These are phyloP conservation scores for Haemorhous mexicanus DNA, from an alignment of 2,113 vertebrate genomes.

Conservation along the genomic window DNA sequence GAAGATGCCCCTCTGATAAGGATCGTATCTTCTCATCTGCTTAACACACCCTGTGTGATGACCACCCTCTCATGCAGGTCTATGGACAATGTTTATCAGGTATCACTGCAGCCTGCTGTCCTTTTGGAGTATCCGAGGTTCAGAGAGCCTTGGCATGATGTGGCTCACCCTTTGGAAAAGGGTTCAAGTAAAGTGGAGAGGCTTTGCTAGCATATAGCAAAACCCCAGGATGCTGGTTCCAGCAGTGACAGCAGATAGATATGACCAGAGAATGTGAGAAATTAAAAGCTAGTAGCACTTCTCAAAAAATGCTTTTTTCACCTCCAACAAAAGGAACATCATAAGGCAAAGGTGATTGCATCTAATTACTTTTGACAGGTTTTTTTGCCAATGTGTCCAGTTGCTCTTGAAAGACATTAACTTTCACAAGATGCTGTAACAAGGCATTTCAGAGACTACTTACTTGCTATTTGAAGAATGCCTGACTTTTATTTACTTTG, in stretches of 20 bases:
- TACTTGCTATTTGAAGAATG: not conserved
- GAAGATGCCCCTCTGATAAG: not conserved
- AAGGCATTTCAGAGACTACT: not conserved
- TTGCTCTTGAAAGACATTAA: not conserved
- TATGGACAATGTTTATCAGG: not conserved
- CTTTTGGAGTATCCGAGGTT: not conserved
- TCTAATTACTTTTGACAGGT: not conserved
- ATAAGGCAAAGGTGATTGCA: not conserved
- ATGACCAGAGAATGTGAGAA: not conserved
- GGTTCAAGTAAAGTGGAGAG: not conserved
- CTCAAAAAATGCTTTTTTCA: not conserved
- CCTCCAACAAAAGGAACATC: not conserved
- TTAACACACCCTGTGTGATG: accelerated
- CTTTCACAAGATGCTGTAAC: not conserved
- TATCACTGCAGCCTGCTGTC: not conserved
- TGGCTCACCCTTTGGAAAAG: not conserved
- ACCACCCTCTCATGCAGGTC: not conserved
- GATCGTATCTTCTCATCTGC: not conserved
- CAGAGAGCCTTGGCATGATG: not conserved
- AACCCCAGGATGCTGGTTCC: not conserved
- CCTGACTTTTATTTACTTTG: not conserved
- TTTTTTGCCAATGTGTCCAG: not conserved
- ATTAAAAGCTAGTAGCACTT: not conserved
- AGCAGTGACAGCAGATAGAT: not conserved
- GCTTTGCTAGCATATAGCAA: not conserved